A percentile compares a stretch with the other conserved stretches of the same genome.
These are phyloP conservation scores for Papilio gigon DNA, from an alignment of 2,888 invertebrate species.

Conservation along the genomic window DNA sequence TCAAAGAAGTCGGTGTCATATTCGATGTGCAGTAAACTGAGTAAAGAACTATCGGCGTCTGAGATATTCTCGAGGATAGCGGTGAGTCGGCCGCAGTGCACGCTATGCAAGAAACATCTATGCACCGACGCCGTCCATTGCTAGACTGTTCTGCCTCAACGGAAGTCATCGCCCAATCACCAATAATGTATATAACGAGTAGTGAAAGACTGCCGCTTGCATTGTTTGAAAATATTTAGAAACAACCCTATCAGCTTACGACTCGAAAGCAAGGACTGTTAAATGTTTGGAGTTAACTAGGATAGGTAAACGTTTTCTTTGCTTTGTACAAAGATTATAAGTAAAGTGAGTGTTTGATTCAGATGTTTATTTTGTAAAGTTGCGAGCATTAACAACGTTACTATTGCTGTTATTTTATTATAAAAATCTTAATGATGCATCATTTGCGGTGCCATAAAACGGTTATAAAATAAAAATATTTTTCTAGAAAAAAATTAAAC, in stretches of 20 bases:
- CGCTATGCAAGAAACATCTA: conserved; percentile 73
- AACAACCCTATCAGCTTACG: conserved; percentile 31
- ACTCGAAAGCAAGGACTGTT: conserved; percentile 23
- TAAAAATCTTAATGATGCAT: conserved; percentile 23
- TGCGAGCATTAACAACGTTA: conserved; percentile 2
- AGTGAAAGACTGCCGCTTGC: conserved; percentile 31
- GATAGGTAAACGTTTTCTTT: conserved; percentile 21
- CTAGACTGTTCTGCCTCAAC: conserved; percentile 48
- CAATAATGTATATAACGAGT: conserved; percentile 21
- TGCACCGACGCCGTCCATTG: conserved; percentile 72
- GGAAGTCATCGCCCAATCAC: conserved; percentile 26
- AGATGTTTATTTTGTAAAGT: conserved; percentile 24
- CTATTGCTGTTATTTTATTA: neutral
- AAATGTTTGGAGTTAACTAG: conserved; percentile 30
- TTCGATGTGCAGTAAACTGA: conserved; percentile 74
- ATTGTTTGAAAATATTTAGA: conserved; percentile 34
- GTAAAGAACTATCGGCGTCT: conserved; percentile 74
- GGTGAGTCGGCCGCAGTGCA: conserved; percentile 71
- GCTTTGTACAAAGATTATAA: conserved; percentile 35
- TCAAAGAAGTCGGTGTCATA: conserved; percentile 76
- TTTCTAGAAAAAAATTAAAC: neutral
- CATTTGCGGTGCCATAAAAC: conserved; percentile 31
- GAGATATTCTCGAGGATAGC: conserved; percentile 76
- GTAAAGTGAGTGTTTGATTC: conserved; percentile 21
- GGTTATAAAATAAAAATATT: conserved; percentile 13